These are phyloP conservation scores for western clawed frog (Xenopus tropicalis) DNA, from an alignment of 2,113 vertebrate species.

Conservation along the genomic window UCB_Xtro_10.0 CM004448.2:38318001-38318500, in stretches of 20 bases:
- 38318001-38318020: conserved; percentile 81
- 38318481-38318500: neutral
- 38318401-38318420: neutral
- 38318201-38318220: conserved; percentile 88
- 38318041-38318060: conserved; percentile 78
- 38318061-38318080: conserved; percentile 97
- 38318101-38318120: conserved; percentile 86
- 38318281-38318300: conserved; percentile 81
- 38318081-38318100: conserved; percentile 88
- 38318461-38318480: neutral
- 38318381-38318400: neutral
- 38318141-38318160: conserved; percentile 95
- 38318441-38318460: neutral
- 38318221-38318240: conserved; percentile 88
- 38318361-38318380: neutral
- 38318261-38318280: conserved; percentile 79
- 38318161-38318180: conserved; percentile 97
- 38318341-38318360: conserved; percentile 57
- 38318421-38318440: neutral
- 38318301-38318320: conserved; percentile 69
- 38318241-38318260: conserved; percentile 86
- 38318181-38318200: conserved; percentile 97
- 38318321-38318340: conserved; percentile 63
- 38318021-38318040: conserved; percentile 97
- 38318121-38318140: conserved; percentile 96